Evolutionary conservation across 2,797 vertebrate genomes (phyloP).

Genomic region (Liparis tanakae): DNA sequence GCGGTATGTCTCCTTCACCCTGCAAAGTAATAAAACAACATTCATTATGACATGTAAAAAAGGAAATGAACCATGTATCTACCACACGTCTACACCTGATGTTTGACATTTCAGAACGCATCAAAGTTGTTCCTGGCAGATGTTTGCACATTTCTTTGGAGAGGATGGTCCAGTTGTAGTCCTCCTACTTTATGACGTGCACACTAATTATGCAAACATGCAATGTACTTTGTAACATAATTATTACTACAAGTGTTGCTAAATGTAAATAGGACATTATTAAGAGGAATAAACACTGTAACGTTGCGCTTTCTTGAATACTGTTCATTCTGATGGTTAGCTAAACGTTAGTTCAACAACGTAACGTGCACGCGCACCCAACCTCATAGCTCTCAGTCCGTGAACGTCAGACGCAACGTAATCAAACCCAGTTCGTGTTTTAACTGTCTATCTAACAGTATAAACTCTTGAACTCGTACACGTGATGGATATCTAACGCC

Average conservation of each 20-base stretch:
- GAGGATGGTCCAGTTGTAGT: too few species aligned
- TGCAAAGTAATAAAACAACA: constrained; percentile 19
- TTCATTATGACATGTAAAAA: not conserved
- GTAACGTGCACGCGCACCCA: not conserved
- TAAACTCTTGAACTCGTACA: fast-evolving
- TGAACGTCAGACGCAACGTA: not conserved
- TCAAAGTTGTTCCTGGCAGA: not conserved
- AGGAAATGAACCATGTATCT: fast-evolving
- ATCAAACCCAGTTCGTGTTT: not conserved
- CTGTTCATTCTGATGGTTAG: not conserved
- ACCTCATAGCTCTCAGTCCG: not conserved
- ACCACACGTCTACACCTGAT: fast-evolving
- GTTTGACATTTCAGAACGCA: not conserved
- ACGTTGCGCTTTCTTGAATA: not conserved
- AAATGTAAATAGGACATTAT: not conserved
- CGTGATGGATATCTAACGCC: not conserved
- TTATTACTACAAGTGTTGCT: not conserved
- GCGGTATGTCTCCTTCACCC: constrained; percentile 59
- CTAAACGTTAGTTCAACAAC: not conserved
- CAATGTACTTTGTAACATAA: fast-evolving
- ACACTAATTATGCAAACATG: not conserved
- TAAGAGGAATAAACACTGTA: not conserved
- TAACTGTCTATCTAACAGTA: fast-evolving
- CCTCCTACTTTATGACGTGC: not conserved
- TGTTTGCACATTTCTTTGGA: not conserved